Conservation (phyloP, 2,113 vertebrate species). For the Turnix velox region DNA sequence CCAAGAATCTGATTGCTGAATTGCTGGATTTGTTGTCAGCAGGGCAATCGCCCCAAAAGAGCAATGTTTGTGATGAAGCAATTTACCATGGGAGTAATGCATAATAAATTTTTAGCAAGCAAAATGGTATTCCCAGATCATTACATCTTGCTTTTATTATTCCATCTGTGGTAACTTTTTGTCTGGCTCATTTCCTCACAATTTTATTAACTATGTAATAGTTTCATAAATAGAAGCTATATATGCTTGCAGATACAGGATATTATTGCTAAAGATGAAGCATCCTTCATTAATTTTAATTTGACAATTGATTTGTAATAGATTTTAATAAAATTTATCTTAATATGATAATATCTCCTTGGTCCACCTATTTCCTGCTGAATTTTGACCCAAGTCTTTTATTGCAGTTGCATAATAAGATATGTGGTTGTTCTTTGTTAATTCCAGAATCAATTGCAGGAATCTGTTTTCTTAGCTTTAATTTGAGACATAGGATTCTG, state of each 20-base stretch:
- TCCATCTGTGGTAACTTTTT: slow-evolving; percentile 9
- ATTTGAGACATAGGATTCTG: background rate
- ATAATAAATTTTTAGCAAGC: background rate
- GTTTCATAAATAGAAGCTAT: slow-evolving; percentile 57
- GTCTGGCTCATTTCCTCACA: slow-evolving; percentile 48
- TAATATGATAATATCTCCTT: slow-evolving; percentile 50
- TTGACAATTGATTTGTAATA: slow-evolving; percentile 50
- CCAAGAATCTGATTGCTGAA: background rate
- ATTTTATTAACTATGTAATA: slow-evolving; percentile 57
- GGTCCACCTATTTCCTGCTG: slow-evolving; percentile 49
- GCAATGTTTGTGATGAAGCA: background rate
- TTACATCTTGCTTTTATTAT: background rate
- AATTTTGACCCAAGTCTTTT: slow-evolving; percentile 48
- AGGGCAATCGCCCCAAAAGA: background rate
- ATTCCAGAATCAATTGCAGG: background rate
- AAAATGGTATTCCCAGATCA: background rate
- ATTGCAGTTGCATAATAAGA: slow-evolving; percentile 25
- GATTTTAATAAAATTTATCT: slow-evolving; percentile 66
- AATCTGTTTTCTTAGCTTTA: background rate
- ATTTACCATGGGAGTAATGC: background rate
- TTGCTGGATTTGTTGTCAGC: background rate
- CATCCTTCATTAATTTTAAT: slow-evolving; percentile 58
- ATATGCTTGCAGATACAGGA: slow-evolving; percentile 16
- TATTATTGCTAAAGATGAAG: slow-evolving; percentile 51
- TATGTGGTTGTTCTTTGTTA: slow-evolving; percentile 19